Base-by-base conservation (phyloP, 2,888 invertebrate genomes). In the Gortyna flavago region DNA sequence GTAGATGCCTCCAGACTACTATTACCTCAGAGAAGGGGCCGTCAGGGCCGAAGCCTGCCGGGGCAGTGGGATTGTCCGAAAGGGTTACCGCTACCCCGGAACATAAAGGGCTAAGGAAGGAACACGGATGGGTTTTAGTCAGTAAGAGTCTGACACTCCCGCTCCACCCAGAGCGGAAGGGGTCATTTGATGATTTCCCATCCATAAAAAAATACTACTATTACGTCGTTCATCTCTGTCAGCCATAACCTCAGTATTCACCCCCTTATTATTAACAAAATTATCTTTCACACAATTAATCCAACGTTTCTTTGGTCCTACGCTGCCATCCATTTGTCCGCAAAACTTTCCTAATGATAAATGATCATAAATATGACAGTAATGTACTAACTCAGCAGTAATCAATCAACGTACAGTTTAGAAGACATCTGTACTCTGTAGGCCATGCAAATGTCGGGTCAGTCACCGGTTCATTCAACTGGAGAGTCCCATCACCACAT, bases 391-490 rank as follows among this genome's bases (percentile, higher is more conserved):
- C 32, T 67, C 25, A 5, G n/a, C 41, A 38, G 25, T 25, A 5
- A 48, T 67, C 54, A 32, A 75, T 62, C 35, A 79, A 54, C 11
- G 13, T 35, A 82, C 82, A 44, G 32, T 82, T 68, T 3, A 18
- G 3, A 16, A 76, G 76, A 64, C 35, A 81, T 65, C 73, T 73
- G 74, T 54, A 41, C 73, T 67, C 1, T 48, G 38, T 32, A 29
- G 16, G 29, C 41, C 81, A 51, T 48, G 8, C 48, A 48, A 76
- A 64, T 57, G 67, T 57, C 1, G n/a, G 77, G 64, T 68, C 83
- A 68, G 21, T 51, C n/a, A 68, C 54, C 57, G 25, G 57, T 44
- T 41, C 83, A 44, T 80, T 80, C 68, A 77, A 69, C 83, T 83
- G 51, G 16, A 25, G 21, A 65, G 11, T 35, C 38, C n/a, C 6